phyloP scores from a whole-genome alignment of 2,797 vertebrate species.

The Sebastes baramenuke region DNA sequence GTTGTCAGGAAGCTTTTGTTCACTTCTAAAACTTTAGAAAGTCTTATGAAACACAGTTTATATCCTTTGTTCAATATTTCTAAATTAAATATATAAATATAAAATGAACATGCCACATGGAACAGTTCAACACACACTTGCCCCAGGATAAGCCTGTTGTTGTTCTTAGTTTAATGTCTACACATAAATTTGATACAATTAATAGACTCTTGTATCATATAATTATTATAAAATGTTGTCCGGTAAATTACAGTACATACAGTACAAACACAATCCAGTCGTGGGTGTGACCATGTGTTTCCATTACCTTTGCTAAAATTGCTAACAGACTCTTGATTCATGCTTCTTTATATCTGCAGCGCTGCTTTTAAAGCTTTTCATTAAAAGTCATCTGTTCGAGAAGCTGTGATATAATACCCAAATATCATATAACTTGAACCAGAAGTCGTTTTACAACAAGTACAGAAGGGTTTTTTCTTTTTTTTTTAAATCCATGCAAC shows the following conservation, averaged over 20 bases:
- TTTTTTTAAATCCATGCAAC: background rate
- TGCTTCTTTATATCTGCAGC: constrained; percentile 25
- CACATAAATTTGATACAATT: background rate
- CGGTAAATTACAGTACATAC: constrained; percentile 3
- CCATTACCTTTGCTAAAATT: constrained; percentile 53
- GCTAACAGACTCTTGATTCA: constrained; percentile 35
- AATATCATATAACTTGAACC: constrained; percentile 21
- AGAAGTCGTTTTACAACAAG: constrained; percentile 8
- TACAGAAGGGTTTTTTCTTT: background rate
- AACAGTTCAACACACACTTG: constrained; percentile 5
- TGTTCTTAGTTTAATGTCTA: background rate
- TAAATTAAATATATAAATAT: constrained; percentile 5
- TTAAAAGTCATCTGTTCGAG: constrained; percentile 11
- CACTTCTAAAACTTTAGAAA: constrained; percentile 54
- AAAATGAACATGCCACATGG: background rate
- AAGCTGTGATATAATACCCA: background rate
- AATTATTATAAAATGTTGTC: background rate
- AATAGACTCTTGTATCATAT: background rate
- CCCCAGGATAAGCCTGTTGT: background rate
- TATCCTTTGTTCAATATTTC: constrained; percentile 6
- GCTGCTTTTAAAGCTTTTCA: constrained; percentile 29
- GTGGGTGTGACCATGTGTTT: constrained; percentile 53
- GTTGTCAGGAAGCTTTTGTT: constrained; percentile 67
- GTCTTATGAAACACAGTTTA: constrained; percentile 28
- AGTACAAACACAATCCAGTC: constrained; percentile 41